Conservation (phyloP, 1,140 invertebrate species). For the Patella vulgata region DNA sequence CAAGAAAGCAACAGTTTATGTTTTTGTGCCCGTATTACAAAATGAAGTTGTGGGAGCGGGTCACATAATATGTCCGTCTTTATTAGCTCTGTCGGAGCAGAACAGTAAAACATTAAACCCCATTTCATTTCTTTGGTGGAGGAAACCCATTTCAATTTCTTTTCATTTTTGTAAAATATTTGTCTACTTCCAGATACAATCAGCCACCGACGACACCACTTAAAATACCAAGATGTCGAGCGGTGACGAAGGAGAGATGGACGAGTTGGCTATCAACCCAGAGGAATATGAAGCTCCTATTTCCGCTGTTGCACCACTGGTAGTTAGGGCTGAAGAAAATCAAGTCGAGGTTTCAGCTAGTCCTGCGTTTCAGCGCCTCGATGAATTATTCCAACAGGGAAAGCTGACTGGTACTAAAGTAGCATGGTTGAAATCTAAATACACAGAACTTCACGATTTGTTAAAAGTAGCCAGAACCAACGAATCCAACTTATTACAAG, state of each 20-base stretch:
- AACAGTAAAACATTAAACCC: too few species aligned
- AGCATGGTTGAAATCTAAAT: constrained; percentile 64
- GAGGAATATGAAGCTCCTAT: constrained; percentile 52
- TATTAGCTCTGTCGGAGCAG: too few species aligned
- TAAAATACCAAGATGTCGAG: constrained; percentile 3
- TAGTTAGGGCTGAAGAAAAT: constrained; percentile 61
- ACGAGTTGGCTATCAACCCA: constrained; percentile 26
- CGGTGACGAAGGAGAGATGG: constrained; percentile 23
- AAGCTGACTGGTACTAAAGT: constrained; percentile 65
- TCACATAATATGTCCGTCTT: too few species aligned
- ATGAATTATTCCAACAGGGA: constrained; percentile 66
- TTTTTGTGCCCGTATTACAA: too few species aligned
- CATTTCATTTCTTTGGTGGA: too few species aligned
- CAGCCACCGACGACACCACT: too few species aligned
- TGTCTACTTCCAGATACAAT: too few species aligned
- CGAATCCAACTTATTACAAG: constrained; percentile 52
- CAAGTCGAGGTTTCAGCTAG: constrained; percentile 65
- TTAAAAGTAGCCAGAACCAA: constrained; percentile 47
- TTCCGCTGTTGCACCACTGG: constrained; percentile 58
- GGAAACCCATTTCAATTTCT: too few species aligned
- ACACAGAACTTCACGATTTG: constrained; percentile 62
- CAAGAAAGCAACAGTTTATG: too few species aligned
- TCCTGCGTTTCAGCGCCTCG: constrained; percentile 64
- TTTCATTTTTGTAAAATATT: too few species aligned
- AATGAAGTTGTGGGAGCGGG: too few species aligned